Conservation (phyloP, 2,888 invertebrate genomes). For the Phytoseiulus persimilis region DNA sequence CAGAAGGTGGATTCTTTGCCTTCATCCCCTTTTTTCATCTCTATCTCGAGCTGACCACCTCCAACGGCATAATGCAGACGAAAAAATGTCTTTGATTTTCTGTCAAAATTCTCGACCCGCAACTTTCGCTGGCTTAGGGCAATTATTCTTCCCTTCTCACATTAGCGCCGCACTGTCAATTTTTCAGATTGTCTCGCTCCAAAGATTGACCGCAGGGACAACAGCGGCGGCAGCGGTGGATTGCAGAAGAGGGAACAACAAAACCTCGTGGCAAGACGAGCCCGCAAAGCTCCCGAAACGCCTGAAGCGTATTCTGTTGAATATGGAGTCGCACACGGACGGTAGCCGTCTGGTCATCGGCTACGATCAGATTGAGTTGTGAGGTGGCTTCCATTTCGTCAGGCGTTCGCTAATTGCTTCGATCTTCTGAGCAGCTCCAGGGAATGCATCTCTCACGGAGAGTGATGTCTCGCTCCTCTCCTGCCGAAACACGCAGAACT, state of each 20-base stretch:
- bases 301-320: background rate
- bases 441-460: background rate
- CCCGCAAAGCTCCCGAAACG: background rate
- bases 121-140: background rate
- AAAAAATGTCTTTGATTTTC: background rate
- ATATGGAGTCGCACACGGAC: background rate
- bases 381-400: background rate
- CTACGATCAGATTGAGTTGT: background rate
- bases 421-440: background rate
- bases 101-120: background rate
- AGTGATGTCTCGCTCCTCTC: background rate
- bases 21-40: background rate
- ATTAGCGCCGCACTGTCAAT: background rate
- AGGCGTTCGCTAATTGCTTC: background rate
- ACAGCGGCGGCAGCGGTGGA: background rate
- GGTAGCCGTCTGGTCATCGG: background rate
- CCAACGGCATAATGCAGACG: background rate
- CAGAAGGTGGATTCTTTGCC: conserved; percentile 5
- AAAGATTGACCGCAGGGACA: background rate
- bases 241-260: background rate
- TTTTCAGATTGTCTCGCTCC: background rate
- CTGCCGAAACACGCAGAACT: background rate
- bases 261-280: background rate
- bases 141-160: background rate
- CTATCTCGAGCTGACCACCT: background rate